These are phyloP conservation scores for Solea solea DNA, from an alignment of 2,113 vertebrate species.

Conservation along the genomic window DNA sequence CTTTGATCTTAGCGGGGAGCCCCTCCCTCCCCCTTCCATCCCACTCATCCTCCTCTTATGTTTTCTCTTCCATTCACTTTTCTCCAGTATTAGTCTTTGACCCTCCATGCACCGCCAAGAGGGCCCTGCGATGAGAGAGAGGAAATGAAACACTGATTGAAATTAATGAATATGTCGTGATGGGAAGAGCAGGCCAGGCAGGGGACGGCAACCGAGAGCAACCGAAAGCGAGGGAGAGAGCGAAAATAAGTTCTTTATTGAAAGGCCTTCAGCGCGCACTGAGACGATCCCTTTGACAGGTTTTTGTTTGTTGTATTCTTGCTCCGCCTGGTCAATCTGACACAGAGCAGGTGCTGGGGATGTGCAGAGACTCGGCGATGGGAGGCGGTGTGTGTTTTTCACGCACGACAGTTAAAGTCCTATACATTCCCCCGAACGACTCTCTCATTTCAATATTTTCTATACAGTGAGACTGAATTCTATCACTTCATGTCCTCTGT, in stretches of 20 bases:
- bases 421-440: slow-evolving; percentile 26
- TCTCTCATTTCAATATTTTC: slow-evolving; percentile 66
- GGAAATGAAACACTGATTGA: slow-evolving; percentile 69
- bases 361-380: too few species aligned
- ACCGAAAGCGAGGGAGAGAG: slow-evolving; percentile 10
- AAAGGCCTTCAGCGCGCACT: slow-evolving; percentile 49
- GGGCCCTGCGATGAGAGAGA: slow-evolving; percentile 36
- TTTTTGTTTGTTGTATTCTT: slow-evolving; percentile 43
- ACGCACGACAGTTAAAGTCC: slow-evolving; percentile 11
- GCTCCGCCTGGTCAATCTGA: slow-evolving; percentile 38
- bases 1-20: slow-evolving; percentile 79
- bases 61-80: slow-evolving; percentile 22
- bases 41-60: slow-evolving; percentile 28
- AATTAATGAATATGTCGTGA: slow-evolving; percentile 67
- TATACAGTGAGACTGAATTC: slow-evolving; percentile 44
- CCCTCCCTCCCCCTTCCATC: slow-evolving; percentile 10
- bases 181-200: slow-evolving; percentile 21
- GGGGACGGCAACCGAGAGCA: slow-evolving; percentile 19
- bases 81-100: slow-evolving; percentile 35
- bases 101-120: slow-evolving; percentile 54
- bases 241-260: slow-evolving; percentile 62
- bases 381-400: background rate
- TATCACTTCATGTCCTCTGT: slow-evolving; percentile 37
- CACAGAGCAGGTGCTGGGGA: slow-evolving; percentile 52
- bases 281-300: slow-evolving; percentile 45